These are phyloP conservation scores for Cylas formicarius DNA, from an alignment of 1,140 invertebrate genomes.

Conservation along the genomic window DNA sequence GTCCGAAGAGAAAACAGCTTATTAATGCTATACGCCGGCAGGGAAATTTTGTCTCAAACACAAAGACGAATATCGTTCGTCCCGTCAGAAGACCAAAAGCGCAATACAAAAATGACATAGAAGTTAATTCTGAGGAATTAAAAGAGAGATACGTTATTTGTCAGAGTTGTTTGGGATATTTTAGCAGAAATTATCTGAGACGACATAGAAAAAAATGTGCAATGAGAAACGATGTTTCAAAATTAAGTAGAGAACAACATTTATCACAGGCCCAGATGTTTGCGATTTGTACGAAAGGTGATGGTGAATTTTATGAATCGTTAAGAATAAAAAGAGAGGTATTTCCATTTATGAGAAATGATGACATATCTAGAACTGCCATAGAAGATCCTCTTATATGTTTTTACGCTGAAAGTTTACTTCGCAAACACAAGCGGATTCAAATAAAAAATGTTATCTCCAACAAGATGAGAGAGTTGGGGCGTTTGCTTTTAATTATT, in stretches of 20 bases:
- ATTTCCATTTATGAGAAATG: conserved; percentile 21
- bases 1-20: too few relatives aligned
- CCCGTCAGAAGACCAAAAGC: too few relatives aligned
- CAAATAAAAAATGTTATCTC: conserved; percentile 22
- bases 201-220: conserved; percentile 14
- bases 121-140: too few relatives aligned
- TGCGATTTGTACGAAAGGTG: conserved; percentile 9
- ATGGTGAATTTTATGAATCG: conserved; percentile 10
- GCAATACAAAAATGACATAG: too few relatives aligned
- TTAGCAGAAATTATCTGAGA: conserved; percentile 18
- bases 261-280: conserved; percentile 18
- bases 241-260: conserved; percentile 11
- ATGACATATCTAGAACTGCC: conserved; percentile 18
- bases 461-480: conserved; percentile 27
- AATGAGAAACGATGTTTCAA: neutral
- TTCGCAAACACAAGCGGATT: conserved; percentile 25
- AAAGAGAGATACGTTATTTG: conserved; percentile 16
- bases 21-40: too few relatives aligned
- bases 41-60: too few relatives aligned
- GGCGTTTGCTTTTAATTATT: conserved; percentile 18
- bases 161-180: conserved; percentile 13
- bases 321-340: conserved; percentile 20
- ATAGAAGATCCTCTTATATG: conserved; percentile 24
- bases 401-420: conserved; percentile 19
- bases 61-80: too few relatives aligned